Percentiles rank a stretch among this genome's conserved stretches.
phyloP scores from a whole-genome alignment of 2,113 vertebrate species.

The Nerophis ophidion region DNA sequence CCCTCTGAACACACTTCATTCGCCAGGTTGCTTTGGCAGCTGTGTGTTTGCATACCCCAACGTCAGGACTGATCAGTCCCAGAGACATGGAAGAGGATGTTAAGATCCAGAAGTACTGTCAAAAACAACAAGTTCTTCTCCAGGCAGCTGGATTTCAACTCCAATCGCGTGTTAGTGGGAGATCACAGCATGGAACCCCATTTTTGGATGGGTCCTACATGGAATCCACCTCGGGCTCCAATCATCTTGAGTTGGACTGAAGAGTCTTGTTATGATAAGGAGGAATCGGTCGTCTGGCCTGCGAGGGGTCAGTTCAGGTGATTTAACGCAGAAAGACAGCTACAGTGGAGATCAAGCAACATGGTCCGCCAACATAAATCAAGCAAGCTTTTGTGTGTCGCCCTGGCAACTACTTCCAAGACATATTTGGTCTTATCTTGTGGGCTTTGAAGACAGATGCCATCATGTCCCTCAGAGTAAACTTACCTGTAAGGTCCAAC shows the following conservation, averaged over 20 bases:
- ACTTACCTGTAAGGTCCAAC: too few species aligned
- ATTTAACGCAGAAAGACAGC: slow-evolving; percentile 30
- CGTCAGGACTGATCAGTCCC: slow-evolving; percentile 70
- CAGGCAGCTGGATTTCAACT: slow-evolving; percentile 75
- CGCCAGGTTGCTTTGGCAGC: slow-evolving; percentile 19
- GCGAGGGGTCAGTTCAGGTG: slow-evolving; percentile 11
- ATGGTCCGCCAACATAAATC: not conserved
- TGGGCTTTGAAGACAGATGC: too few species aligned
- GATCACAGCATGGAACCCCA: slow-evolving; percentile 19
- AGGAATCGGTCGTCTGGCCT: slow-evolving; percentile 71
- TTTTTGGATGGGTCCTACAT: slow-evolving; percentile 18
- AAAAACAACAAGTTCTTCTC: slow-evolving; percentile 72
- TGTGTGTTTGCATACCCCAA: slow-evolving; percentile 9
- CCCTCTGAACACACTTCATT: slow-evolving; percentile 36
- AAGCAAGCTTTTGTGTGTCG: too few species aligned
- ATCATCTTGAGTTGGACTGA: slow-evolving; percentile 50
- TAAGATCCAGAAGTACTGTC: slow-evolving; percentile 69
- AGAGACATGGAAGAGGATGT: slow-evolving; percentile 54
- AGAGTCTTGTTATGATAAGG: not conserved
- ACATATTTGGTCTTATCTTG: too few species aligned
- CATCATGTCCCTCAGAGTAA: too few species aligned
- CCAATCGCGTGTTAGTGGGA: slow-evolving; percentile 39
- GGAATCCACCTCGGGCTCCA: slow-evolving; percentile 30
- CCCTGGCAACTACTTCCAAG: too few species aligned
- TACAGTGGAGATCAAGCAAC: slow-evolving; percentile 2